Percentiles rank a stretch among this genome's conserved stretches.
These are phyloP conservation scores for Cairina moschata DNA, from an alignment of 2,113 vertebrate species.

Conservation along the genomic window DNA sequence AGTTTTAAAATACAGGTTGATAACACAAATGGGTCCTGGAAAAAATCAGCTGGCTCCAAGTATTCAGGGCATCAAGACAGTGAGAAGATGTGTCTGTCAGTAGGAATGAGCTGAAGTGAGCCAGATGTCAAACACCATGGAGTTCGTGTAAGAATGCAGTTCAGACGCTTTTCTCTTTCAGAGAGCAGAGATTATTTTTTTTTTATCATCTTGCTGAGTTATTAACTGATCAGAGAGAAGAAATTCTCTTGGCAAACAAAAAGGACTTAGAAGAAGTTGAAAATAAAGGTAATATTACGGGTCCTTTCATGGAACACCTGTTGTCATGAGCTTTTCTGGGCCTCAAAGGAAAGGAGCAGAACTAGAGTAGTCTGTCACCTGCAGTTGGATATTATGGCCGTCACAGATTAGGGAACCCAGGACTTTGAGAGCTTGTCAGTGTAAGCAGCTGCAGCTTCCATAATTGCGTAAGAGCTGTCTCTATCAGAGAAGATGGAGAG, in stretches of 20 bases:
- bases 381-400: not conserved
- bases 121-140: not conserved
- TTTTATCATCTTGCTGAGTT: constrained; percentile 89
- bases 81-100: not conserved
- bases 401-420: not conserved
- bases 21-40: not conserved
- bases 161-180: constrained; percentile 60
- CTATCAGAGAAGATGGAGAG: not conserved
- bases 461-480: not conserved
- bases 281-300: constrained; percentile 78
- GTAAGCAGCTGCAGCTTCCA: not conserved
- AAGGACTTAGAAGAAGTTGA: constrained; percentile 91
- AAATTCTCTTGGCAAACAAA: constrained; percentile 94
- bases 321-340: not conserved
- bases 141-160: not conserved
- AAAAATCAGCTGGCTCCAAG: not conserved
- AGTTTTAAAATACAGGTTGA: no score
- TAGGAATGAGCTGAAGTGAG: not conserved
- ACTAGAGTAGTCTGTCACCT: not conserved
- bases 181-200: constrained; percentile 94
- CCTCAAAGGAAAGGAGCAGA: not conserved
- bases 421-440: not conserved
- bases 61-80: not conserved
- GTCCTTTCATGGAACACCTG: not conserved
- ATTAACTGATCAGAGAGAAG: constrained; percentile 91